Evolutionary conservation across 2,888 invertebrate species (phyloP), one percentile per base, ranked within the genome.

Genomic region (Tromatobia lineatoria): DNA sequence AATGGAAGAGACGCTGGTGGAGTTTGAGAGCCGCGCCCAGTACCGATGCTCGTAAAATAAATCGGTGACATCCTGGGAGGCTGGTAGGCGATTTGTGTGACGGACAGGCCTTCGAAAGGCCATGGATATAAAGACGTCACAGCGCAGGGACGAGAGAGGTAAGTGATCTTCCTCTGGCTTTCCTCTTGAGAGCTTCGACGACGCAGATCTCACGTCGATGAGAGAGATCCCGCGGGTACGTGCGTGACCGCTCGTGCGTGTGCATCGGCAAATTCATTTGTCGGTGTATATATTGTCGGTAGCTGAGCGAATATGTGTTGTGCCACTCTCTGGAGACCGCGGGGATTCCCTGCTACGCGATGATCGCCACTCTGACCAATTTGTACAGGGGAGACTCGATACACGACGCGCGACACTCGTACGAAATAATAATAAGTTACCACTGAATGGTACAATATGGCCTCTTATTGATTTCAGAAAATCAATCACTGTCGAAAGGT

Each of bases 181-280:
- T 47, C 18, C 80, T 80, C 74, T 52, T 34, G 52, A 20, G 73
- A 77, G 70, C 7, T 52, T 75, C 64, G 64, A 75, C 75, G 79
- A 54, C 71, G 61, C 23, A 59, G 57, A 59, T 75, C 69, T 52
- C 45, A 47, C 74, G 67, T 61, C 18, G 83, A 80, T 57, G 71
- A 71, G 52, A 74, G 45, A 67, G 73, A 69, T 74, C 73, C 73
- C 70, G 54, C 23, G 70, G 25, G 23, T 67, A 52, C 83, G 80
- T 73, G 80, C 71, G 76, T 80, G 83, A 74, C 77, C 47, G 61
- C 25, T 69, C 75, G 80, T 80, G 54, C 82, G 75, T 81, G 78
- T 67, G 87, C 90, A 92, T 92, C 91, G 92, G 90, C 91, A 90
- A 89, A 90, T 90, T 91, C 92, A 93, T 93, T 92, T 91, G 90